phyloP scores from a whole-genome alignment of 2,888 invertebrate genomes.

The Autographa pulchrina region DNA sequence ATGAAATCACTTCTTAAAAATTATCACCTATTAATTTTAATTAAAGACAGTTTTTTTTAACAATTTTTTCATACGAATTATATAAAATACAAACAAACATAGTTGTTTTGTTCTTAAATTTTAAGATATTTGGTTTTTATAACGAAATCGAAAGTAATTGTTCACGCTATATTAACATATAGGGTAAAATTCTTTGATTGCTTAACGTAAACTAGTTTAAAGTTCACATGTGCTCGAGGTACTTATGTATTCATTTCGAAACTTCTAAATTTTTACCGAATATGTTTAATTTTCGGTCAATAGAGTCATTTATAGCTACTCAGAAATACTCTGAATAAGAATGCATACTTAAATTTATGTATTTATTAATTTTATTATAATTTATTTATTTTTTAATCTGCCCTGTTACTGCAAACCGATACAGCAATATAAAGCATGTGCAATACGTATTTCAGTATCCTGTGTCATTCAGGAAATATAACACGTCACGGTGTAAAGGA shows the following conservation, averaged over 20 bases:
- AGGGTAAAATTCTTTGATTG: conserved; percentile 29
- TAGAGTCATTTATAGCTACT: no score
- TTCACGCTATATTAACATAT: conserved; percentile 37
- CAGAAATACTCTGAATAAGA: no score
- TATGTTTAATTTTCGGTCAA: no score
- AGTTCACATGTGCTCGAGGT: conserved; percentile 8
- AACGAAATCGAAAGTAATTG: conserved; percentile 27
- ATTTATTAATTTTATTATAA: no score
- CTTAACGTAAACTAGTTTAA: conserved; percentile 18
- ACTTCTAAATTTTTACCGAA: no score
- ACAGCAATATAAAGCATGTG: no score
- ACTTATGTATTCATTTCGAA: conserved; percentile 1
- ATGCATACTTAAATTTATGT: no score
- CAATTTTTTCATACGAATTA: conserved; percentile 87
- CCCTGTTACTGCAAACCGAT: no score
- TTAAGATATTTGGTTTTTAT: conserved; percentile 12
- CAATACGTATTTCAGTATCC: no score
- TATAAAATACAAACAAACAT: conserved; percentile 82
- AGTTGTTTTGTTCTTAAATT: conserved; percentile 58
- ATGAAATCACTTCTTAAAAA: conserved; percentile 73
- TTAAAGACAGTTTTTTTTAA: conserved; percentile 86
- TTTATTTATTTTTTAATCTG: no score
- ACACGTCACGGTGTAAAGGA: not conserved
- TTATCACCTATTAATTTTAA: conserved; percentile 77
- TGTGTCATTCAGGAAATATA: no score